Percentiles rank a stretch among this genome's conserved stretches.
Conservation (phyloP, 2,797 vertebrate genomes). For the Anas georgica region DNA sequence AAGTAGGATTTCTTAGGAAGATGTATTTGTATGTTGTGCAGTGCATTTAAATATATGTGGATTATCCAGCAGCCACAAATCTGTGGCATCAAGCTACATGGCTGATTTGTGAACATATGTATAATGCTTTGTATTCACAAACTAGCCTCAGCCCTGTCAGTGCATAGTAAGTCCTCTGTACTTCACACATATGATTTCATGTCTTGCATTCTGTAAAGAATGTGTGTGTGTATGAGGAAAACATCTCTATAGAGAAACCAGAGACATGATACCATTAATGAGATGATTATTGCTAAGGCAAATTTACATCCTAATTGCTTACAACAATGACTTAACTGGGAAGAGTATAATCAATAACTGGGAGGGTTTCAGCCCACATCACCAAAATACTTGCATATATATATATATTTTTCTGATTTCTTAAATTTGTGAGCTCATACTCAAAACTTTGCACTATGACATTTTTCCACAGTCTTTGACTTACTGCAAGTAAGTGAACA, state of each 20-base stretch:
- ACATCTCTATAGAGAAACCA: accelerated
- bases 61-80: background rate
- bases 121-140: background rate
- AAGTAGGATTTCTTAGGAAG: background rate
- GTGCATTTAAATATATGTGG: background rate
- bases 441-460: background rate
- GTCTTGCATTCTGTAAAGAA: background rate
- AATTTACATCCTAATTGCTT: background rate
- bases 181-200: background rate
- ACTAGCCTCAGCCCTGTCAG: background rate
- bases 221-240: background rate
- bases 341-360: too few species aligned
- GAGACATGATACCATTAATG: too few species aligned
- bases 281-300: background rate
- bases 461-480: background rate
- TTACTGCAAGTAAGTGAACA: background rate
- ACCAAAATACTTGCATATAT: background rate
- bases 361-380: background rate
- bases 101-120: background rate
- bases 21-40: background rate
- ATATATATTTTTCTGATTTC: background rate
- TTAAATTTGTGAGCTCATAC: background rate
- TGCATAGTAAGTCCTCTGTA: background rate
- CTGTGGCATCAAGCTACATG: background rate
- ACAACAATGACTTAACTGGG: background rate